Evolutionary conservation across 2,113 vertebrate species (phyloP), one percentile per base, ranked within the genome.

Genomic region (Zosterops japonicus): DNA sequence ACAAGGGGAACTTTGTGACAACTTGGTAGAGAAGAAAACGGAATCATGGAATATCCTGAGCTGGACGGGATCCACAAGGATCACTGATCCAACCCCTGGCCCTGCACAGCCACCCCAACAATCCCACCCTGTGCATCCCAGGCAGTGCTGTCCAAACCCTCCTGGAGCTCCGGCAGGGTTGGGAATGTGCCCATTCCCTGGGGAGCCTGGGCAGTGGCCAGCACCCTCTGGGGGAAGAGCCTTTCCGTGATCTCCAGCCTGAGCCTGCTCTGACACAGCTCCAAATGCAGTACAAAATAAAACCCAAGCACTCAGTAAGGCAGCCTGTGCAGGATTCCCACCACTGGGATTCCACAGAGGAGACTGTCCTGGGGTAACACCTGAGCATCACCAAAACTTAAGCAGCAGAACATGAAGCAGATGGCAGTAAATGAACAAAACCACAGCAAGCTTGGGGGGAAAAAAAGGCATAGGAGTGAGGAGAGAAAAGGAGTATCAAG

Each of bases 121-220:
- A 29, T 3, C 28, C 61, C 53, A 24, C 3, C 35, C 35, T 56
- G 67, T 0, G 27, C 57, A 47, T 41, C 41, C 16, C 46, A 52
- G 27, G 0, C 0, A 47, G n/a, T 0, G 0, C 0, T 35, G 44
- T 17, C n/a, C 41, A 28, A 60, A 39, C 0, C 0, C 31, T 17
- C 33, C 60, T 11, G 0, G 23, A 11, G n/a, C 39, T 68, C 19
- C 39, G 44, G 3, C 33, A 87, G 64, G 11, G 15, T 12, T 2
- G 7, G 39, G 27, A 12, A 19, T 2, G 23, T 55, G 47, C 12
- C 27, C 68, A n/a, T 29, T 28, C 36, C 68, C 44, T 52, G 59
- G 31, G 42, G 59, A 88, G 57, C 42, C 65, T 64, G 57, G 11
- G 3, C 68, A 81, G 68, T 50, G 52, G 53, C 63, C 53, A 60